Percentiles rank a stretch among this genome's conserved stretches.
phyloP scores from a whole-genome alignment of 2,797 vertebrate genomes.

The Esox masquinongy region DNA sequence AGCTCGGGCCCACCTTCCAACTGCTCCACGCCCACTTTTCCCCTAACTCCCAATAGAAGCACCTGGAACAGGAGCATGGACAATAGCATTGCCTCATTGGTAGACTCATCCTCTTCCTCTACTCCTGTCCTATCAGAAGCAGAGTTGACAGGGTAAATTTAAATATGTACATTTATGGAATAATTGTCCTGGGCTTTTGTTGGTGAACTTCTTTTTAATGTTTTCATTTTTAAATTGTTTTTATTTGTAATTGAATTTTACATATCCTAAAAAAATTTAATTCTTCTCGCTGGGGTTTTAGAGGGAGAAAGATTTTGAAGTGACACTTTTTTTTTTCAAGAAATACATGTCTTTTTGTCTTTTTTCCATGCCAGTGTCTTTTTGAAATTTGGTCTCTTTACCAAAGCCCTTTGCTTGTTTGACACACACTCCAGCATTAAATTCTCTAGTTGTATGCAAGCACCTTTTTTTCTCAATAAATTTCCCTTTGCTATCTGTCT shows the following conservation, averaged over 20 bases:
- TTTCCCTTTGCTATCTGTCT: neutral
- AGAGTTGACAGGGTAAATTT: conserved; percentile 42
- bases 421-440: neutral
- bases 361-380: conserved; percentile 25
- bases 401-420: neutral
- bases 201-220: conserved; percentile 53
- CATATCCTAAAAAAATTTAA: neutral
- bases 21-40: conserved; percentile 74
- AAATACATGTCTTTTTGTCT: conserved; percentile 42
- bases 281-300: neutral
- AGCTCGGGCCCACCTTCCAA: conserved; percentile 74
- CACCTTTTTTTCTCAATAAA: neutral
- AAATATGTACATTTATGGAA: conserved; percentile 44
- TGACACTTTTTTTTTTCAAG: conserved; percentile 12
- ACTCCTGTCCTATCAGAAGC: conserved; percentile 67
- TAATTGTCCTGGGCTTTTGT: conserved; percentile 61
- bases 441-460: neutral
- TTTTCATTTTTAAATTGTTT: conserved; percentile 28
- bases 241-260: conserved; percentile 53
- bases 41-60: conserved; percentile 62
- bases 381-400: neutral
- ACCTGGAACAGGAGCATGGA: conserved; percentile 64
- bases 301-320: conserved; percentile 30
- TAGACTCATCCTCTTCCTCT: conserved; percentile 66
- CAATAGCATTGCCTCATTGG: conserved; percentile 65